phyloP scores from a whole-genome alignment of 2,797 vertebrate genomes.

The Eidolon dupreanum region DNA sequence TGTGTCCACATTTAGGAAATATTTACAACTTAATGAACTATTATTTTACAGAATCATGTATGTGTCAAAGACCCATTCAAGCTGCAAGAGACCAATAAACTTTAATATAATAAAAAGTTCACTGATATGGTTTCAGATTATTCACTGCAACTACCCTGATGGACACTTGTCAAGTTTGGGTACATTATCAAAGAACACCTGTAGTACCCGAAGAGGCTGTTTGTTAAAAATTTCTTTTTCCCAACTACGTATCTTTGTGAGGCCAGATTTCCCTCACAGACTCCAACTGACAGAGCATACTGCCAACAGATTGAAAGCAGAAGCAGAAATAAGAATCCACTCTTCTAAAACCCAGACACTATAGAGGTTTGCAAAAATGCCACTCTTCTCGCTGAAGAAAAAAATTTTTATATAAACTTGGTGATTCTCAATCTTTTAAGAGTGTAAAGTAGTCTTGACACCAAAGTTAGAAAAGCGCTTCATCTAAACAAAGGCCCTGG shows the following conservation, averaged over 20 bases:
- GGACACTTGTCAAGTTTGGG: background rate
- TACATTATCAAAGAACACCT: background rate
- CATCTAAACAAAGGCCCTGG: background rate
- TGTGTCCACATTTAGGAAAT: background rate
- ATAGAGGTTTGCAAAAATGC: background rate
- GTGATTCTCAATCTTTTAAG: background rate
- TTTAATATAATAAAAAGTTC: background rate
- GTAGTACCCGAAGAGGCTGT: background rate
- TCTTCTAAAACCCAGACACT: background rate
- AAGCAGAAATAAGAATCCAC: background rate
- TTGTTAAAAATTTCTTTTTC: background rate
- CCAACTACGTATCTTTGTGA: background rate
- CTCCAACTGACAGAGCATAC: background rate
- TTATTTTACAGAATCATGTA: background rate
- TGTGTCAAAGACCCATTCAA: background rate
- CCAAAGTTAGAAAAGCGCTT: background rate
- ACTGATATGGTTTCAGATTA: background rate
- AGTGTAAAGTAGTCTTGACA: background rate
- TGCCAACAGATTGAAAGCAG: background rate
- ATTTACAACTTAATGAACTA: background rate
- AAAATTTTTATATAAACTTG: background rate
- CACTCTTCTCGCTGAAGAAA: background rate
- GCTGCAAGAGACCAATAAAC: background rate
- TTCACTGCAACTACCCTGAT: background rate
- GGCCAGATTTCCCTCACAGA: background rate